Evolutionary conservation across 2,888 invertebrate species (phyloP).

Genomic region (Steinernema hermaphroditum): DNA sequence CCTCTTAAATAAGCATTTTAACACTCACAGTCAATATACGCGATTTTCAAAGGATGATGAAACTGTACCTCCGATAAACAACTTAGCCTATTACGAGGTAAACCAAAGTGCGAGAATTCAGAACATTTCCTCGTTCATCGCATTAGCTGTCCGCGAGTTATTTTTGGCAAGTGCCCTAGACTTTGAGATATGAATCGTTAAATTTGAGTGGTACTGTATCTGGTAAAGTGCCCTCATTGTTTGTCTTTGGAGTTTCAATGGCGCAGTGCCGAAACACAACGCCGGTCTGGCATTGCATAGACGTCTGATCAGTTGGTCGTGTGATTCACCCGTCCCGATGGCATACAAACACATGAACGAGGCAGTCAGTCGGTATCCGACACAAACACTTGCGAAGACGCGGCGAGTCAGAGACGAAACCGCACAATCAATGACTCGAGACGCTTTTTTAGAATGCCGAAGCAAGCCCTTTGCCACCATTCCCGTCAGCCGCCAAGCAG

Average conservation of each 20-base stretch:
- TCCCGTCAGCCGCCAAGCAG: neutral
- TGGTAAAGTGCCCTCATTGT: neutral
- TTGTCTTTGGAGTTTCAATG: neutral
- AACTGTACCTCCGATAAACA: too few relatives aligned
- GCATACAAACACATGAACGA: neutral
- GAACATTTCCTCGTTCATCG: too few relatives aligned
- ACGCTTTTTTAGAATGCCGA: slow-evolving; percentile 16
- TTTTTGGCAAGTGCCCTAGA: too few relatives aligned
- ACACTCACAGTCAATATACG: neutral
- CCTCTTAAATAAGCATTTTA: neutral
- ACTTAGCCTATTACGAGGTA: too few relatives aligned
- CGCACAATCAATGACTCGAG: slow-evolving; percentile 19
- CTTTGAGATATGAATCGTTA: neutral
- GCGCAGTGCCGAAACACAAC: neutral
- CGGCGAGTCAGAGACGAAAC: neutral
- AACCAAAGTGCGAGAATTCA: too few relatives aligned
- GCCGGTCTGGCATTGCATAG: neutral
- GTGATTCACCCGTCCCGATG: neutral
- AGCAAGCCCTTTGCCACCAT: neutral
- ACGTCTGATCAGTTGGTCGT: neutral
- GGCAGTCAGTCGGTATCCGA: neutral
- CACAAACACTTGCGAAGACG: neutral
- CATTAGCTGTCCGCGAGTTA: too few relatives aligned
- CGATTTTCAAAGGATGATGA: neutral
- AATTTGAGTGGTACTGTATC: too few relatives aligned